A percentile compares a stretch with the other conserved stretches of the same genome.
phyloP scores from a whole-genome alignment of 2,888 invertebrate genomes.

The Dynastes grantii region DNA sequence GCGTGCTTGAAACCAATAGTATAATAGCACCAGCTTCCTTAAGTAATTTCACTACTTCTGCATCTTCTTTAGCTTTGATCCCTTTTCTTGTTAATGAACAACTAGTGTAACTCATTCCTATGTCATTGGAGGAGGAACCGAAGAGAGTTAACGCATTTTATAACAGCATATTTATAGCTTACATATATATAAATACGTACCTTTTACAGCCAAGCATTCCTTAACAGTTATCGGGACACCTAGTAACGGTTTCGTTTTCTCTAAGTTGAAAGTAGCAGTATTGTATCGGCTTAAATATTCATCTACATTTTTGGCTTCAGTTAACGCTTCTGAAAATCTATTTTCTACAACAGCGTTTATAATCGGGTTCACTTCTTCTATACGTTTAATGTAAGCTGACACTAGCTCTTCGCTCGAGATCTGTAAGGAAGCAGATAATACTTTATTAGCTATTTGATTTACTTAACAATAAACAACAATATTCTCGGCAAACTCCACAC shows the following conservation, averaged over 20 bases:
- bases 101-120: slow-evolving; percentile 63
- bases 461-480: too few species aligned
- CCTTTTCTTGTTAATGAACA: slow-evolving; percentile 64
- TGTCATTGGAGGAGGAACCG: not conserved
- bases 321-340: slow-evolving; percentile 82
- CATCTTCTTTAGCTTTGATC: slow-evolving; percentile 77
- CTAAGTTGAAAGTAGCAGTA: slow-evolving; percentile 75
- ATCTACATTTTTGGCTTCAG: slow-evolving; percentile 84
- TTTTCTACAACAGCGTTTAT: slow-evolving; percentile 88
- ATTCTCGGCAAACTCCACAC: too few species aligned
- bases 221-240: slow-evolving; percentile 92
- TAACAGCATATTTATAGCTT: too few species aligned
- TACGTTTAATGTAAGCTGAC: slow-evolving; percentile 82
- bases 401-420: slow-evolving; percentile 69
- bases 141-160: too few species aligned
- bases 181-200: slow-evolving; percentile 61
- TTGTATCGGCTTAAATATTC: slow-evolving; percentile 71
- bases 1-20: slow-evolving; percentile 87
- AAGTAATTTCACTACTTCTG: slow-evolving; percentile 77
- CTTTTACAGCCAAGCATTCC: slow-evolving; percentile 86
- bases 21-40: slow-evolving; percentile 85
- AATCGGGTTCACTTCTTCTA: slow-evolving; percentile 84
- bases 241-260: slow-evolving; percentile 80
- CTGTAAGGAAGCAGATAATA: slow-evolving; percentile 18
- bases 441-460: too few species aligned